phyloP scores from a whole-genome alignment of 2,888 invertebrate genomes.

The Eilema sororculum region DNA sequence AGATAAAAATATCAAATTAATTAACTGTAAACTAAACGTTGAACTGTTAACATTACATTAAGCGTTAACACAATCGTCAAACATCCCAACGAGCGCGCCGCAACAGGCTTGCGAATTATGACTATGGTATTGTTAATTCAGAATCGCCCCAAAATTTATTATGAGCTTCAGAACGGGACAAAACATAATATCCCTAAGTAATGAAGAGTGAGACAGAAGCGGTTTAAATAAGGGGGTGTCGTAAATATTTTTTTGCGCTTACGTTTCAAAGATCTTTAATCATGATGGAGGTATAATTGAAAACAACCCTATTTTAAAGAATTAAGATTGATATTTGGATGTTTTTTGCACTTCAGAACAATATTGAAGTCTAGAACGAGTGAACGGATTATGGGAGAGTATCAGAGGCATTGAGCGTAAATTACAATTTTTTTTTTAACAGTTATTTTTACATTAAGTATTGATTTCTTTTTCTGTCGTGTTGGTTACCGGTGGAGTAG shows the following conservation, averaged over 20 bases:
- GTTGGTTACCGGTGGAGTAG: too few relatives aligned
- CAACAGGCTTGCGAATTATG: conserved; percentile 76
- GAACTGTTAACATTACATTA: conserved; percentile 52
- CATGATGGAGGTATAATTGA: conserved; percentile 36
- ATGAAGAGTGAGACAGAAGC: conserved; percentile 64
- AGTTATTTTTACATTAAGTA: conserved; percentile 47
- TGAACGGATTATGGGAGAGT: conserved; percentile 73
- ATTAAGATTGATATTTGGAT: conserved; percentile 53
- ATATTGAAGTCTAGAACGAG: conserved; percentile 69
- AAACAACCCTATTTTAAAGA: conserved; percentile 36
- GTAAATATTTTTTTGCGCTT: conserved; percentile 78
- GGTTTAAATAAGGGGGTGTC: conserved; percentile 79
- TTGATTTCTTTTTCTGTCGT: conserved; percentile 41
- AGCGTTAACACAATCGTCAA: conserved; percentile 62
- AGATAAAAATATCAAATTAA: conserved; percentile 14
- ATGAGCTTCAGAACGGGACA: conserved; percentile 65
- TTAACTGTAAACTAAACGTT: conserved; percentile 27
- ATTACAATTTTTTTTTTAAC: conserved; percentile 64
- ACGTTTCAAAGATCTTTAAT: conserved; percentile 73
- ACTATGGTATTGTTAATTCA: conserved; percentile 79
- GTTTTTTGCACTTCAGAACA: conserved; percentile 59
- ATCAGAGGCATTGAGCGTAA: conserved; percentile 69
- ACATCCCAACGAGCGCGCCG: conserved; percentile 64
- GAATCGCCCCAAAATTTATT: conserved; percentile 78
- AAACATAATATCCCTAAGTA: conserved; percentile 47